Evolutionary conservation across 2,797 vertebrate genomes (phyloP), one percentile per base, ranked within the genome.

Genomic region (Eulemur rubriventer): DNA sequence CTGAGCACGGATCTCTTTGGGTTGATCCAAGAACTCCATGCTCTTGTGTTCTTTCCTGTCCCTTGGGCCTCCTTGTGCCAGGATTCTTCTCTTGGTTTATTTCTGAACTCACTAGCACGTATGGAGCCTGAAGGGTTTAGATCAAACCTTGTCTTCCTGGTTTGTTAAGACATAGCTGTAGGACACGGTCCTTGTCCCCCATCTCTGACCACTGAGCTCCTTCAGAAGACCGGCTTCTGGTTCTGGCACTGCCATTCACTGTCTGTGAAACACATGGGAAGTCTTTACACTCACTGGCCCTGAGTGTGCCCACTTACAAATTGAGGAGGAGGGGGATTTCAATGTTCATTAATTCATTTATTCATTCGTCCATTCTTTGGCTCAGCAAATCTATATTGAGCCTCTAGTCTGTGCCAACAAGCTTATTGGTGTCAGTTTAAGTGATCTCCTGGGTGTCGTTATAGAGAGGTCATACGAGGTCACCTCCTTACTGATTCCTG

Each of bases 61-160:
- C 81, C 30, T 28, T 55, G 30, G 26, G 12, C 1, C 35, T 48
- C 76, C 41, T 73, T 0, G 11, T 22, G 9, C 22, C 41, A 88
- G 38, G 14, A 75, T 93, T 33, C 69, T 95, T 24, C 69, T 94
- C 85, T 92, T 89, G 28, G 67, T 63, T 96, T 72, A 57, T 38
- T 81, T 84, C 75, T 57, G 43, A 84, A 61, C 7, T 92, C 16
- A 81, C 17, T 69, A 86, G 33, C 2, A 18, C 67, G 14, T 61
- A 65, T 61, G 12, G 28, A 80, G 16, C 3, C 70, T 70, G 4
- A 59, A 94, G 18, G 33, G 82, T 38, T 86, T 52, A 57, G 24
- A 30, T 61, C 28, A 86, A 89, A 72, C 28, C 2, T 8, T 35
- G 7, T 7, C 17, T 55, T 80, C 13, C 1, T 12, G 14, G 3